Evolutionary conservation across 2,888 invertebrate genomes (phyloP).

Genomic region (Doris montereyensis): DNA sequence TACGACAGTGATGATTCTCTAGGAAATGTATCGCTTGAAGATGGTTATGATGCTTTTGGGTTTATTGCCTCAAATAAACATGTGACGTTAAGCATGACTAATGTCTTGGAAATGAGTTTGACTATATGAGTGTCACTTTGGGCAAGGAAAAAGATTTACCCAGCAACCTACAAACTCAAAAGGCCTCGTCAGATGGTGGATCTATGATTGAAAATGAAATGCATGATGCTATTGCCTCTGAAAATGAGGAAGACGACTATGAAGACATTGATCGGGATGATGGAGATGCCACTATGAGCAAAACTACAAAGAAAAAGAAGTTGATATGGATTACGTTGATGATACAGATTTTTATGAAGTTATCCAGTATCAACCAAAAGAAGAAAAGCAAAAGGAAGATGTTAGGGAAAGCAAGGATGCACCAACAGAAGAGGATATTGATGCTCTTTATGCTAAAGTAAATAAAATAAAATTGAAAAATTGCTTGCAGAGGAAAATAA

Average conservation of each 20-base stretch:
- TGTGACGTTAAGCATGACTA: constrained; percentile 36
- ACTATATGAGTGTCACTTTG: background rate
- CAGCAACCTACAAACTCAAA: background rate
- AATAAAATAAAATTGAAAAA: constrained; percentile 42
- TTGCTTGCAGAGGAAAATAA: too few species aligned
- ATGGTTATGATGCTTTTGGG: constrained; percentile 35
- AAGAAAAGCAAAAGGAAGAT: background rate
- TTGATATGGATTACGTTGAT: background rate
- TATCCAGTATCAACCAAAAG: constrained; percentile 1
- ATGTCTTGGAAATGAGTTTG: constrained; percentile 17
- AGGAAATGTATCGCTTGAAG: constrained; percentile 37
- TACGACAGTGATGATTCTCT: constrained; percentile 40
- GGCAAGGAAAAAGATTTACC: background rate
- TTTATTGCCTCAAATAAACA: constrained; percentile 14
- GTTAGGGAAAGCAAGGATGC: background rate
- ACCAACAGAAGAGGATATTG: constrained; percentile 33
- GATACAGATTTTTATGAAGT: constrained; percentile 36
- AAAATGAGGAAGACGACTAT: background rate
- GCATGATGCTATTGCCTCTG: background rate
- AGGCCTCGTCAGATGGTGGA: background rate
- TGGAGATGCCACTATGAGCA: background rate
- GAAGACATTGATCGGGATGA: background rate
- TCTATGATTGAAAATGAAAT: background rate
- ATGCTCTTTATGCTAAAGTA: constrained; percentile 45
- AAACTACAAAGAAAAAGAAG: too few species aligned